phyloP scores from a whole-genome alignment of 2,888 invertebrate genomes.

The Flexamia atlantica region DNA sequence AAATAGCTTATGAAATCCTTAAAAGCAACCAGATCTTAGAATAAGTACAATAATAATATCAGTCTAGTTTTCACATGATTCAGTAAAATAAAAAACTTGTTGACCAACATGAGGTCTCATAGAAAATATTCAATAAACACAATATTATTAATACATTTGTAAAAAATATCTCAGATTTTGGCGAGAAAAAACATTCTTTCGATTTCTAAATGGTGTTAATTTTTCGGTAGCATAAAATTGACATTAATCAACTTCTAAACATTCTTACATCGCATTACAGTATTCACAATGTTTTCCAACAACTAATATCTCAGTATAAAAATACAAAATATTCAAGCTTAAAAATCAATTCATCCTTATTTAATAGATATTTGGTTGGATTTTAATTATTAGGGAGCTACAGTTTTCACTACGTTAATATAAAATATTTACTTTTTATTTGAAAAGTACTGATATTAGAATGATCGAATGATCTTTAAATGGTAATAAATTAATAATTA shows the following conservation, averaged over 20 bases:
- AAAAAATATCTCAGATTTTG: slow-evolving; percentile 57
- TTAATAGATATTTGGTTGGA: background rate
- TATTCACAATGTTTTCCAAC: slow-evolving; percentile 52
- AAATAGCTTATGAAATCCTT: slow-evolving; percentile 52
- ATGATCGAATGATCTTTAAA: background rate
- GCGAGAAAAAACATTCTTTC: slow-evolving; percentile 54
- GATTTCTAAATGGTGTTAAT: slow-evolving; percentile 48
- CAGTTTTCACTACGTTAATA: background rate
- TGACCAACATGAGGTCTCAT: slow-evolving; percentile 41
- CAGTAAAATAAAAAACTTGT: slow-evolving; percentile 5
- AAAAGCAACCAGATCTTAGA: slow-evolving; percentile 53
- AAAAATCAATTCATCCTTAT: background rate
- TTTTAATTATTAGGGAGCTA: no score
- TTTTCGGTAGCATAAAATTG: slow-evolving; percentile 44
- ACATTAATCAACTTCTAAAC: slow-evolving; percentile 40
- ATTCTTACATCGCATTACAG: slow-evolving; percentile 29
- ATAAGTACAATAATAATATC: slow-evolving; percentile 57
- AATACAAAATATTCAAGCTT: background rate
- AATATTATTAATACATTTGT: slow-evolving; percentile 52
- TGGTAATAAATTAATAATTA: background rate
- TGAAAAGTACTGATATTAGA: background rate
- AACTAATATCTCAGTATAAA: background rate
- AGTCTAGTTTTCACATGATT: slow-evolving; percentile 46
- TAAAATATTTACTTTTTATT: background rate
- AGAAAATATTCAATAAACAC: slow-evolving; percentile 35